Evolutionary conservation across 2,888 invertebrate genomes (phyloP), one percentile per base, ranked within the genome.

Genomic region (Drosophila neotestacea): DNA sequence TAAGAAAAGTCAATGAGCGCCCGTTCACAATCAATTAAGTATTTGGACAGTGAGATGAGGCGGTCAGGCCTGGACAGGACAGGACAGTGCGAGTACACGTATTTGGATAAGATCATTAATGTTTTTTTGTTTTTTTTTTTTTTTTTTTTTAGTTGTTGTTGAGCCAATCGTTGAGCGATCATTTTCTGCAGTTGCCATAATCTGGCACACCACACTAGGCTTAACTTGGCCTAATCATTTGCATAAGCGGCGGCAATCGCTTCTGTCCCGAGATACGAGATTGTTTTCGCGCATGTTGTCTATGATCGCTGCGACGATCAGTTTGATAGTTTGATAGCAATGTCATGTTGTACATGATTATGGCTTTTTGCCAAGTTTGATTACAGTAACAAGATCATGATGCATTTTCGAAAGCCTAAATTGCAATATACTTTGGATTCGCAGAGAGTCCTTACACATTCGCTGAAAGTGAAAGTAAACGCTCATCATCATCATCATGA

Each of bases 1-100:
- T 85, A 81, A 70, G 69, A 84, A 81, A 83, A 84, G 84, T 88
- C 88, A 84, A 81, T 70, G 81, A 72, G 88, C 88, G 85, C 64
- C 72, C 82, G 83, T 81, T 83, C 81, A 73, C 87, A 88, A 88
- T 83, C 88, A 87, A 83, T 83, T 83, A 83, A 88, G 65, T 70
- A 66, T 71, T 70, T 64, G 76, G 87, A 76, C 73, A 77, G 66
- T 86, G 69, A 67, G 70, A 61, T 51, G 58, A 47, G 70, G 60
- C 62, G 22, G 3, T 2, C 22, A 22, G 22, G 22, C 2, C 22
- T 3, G 32, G 9, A 6, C 42, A 32, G 22, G 34, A 44, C 22
- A 22, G 11, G n/a, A 22, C 22, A 22, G 38, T 39, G 51, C 16
- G 47, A 28, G 27, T 60, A 28, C 52, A 59, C 58, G 27, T 42